Conservation (phyloP, 64 coral and sea anemone genomes). For the Cladopsammia gracilis region DNA sequence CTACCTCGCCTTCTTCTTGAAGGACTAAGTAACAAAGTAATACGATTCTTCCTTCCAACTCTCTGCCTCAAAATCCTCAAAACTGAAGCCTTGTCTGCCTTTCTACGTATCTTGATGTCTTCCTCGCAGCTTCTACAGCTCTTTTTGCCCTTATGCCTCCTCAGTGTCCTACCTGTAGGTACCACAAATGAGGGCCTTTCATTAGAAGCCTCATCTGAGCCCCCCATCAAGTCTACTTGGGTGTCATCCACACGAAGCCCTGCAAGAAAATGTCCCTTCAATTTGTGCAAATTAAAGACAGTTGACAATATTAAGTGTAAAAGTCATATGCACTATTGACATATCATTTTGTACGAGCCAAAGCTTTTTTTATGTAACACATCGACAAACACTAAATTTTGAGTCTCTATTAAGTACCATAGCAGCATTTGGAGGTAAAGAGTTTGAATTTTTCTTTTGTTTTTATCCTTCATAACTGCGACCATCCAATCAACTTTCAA, state of each 20-base stretch:
- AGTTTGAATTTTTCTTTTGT: too few relatives aligned
- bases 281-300: not conserved
- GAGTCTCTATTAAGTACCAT: too few relatives aligned
- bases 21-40: constrained; percentile 5
- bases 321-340: too few relatives aligned
- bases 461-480: too few relatives aligned
- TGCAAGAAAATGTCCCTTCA: not conserved
- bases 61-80: constrained; percentile 23
- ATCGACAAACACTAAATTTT: too few relatives aligned
- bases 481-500: too few relatives aligned
- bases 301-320: too few relatives aligned
- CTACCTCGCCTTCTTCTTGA: constrained; percentile 32
- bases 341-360: too few relatives aligned
- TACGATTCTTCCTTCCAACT: not conserved
- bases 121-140: constrained; percentile 27
- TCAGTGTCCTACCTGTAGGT: constrained; percentile 65
- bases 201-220: constrained; percentile 70
- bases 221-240: constrained; percentile 89
- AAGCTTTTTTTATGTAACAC: too few relatives aligned
- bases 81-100: not conserved
- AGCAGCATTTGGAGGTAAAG: too few relatives aligned
- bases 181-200: constrained; percentile 71
- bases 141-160: not conserved
- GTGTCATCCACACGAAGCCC: constrained; percentile 94
- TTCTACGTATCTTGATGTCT: constrained; percentile 7